phyloP scores from a whole-genome alignment of 1,140 invertebrate genomes.

The Gryon sp. region DNA sequence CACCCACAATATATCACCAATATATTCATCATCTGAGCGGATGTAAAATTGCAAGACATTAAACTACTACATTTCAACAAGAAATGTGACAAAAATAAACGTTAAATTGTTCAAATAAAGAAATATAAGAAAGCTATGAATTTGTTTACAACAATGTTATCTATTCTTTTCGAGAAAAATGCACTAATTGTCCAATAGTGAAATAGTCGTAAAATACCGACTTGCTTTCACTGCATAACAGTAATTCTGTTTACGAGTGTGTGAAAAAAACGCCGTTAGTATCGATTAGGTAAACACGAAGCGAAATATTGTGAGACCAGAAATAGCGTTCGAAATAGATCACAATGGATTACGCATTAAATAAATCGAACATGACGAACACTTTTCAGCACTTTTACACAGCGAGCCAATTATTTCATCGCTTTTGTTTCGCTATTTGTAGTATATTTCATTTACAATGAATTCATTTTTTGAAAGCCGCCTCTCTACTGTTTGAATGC shows the following conservation, averaged over 20 bases:
- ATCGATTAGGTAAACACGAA: constrained; percentile 58
- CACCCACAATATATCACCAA: no score
- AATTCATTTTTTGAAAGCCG: constrained; percentile 45
- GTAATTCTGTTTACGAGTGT: constrained; percentile 43
- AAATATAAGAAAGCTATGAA: no score
- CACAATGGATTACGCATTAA: constrained; percentile 75
- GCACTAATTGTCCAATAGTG: neutral
- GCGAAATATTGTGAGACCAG: constrained; percentile 39
- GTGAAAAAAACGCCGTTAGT: constrained; percentile 34
- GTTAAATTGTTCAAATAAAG: no score
- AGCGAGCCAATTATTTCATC: constrained; percentile 34
- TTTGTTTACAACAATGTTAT: no score
- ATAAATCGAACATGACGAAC: constrained; percentile 73
- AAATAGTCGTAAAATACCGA: constrained; percentile 22
- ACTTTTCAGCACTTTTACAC: constrained; percentile 74
- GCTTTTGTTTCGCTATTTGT: constrained; percentile 39
- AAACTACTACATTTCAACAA: no score
- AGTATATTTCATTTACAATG: constrained; percentile 43
- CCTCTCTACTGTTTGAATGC: neutral
- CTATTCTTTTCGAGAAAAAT: no score
- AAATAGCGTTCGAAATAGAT: constrained; percentile 67
- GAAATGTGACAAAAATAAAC: no score
- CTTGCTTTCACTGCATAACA: constrained; percentile 21
- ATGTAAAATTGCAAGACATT: no score
- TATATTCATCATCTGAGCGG: no score